Evolutionary conservation across 2,113 vertebrate genomes (phyloP), one percentile per base, ranked within the genome.

Genomic region (Aphelocoma coerulescens): DNA sequence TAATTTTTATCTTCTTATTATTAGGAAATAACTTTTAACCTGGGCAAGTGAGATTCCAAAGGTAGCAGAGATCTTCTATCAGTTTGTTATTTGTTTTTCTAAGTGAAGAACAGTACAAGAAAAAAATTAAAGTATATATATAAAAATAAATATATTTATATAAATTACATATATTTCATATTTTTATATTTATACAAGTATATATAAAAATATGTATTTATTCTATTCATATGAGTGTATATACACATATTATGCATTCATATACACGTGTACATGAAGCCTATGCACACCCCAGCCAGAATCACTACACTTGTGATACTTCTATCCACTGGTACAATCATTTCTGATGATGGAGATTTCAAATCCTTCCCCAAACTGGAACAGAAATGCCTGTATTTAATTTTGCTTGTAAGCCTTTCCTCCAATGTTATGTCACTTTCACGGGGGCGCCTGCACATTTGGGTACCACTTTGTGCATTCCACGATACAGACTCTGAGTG

Each of bases 361-460:
- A 85, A 92, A 72, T 33, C 35, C n/a, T 92, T 44, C 13, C 30
- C 39, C 48, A 71, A 3, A 5, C 12, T 21, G 67, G 14, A 89
- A 71, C 30, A 82, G 52, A 93, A 96, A 78, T 39, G 6, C 6
- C 15, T 58, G 17, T 11, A 49, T 16, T 54, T 81, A 22, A 27
- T 74, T 89, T 81, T 77, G 17, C 4, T 94, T 58, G 43, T 66
- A 18, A 84, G 32, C 6, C 7, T 89, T 79, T 77, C 20, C 37
- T 77, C 37, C 65, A 54, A 3, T 2, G 9, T 48, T 27, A 35
- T 4, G 43, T 63, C 37, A 28, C 5, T 39, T 84, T 20, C 1
- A 2, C 2, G 0, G 22, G 13, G 2, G 3, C 44, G 33, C 2
- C 43, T 35, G n/a, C 22, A 67, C 10, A 13, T 69, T 54, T 51